Conservation (phyloP, 2,797 vertebrate species). For the Cyprinodon diabolis region DNA sequence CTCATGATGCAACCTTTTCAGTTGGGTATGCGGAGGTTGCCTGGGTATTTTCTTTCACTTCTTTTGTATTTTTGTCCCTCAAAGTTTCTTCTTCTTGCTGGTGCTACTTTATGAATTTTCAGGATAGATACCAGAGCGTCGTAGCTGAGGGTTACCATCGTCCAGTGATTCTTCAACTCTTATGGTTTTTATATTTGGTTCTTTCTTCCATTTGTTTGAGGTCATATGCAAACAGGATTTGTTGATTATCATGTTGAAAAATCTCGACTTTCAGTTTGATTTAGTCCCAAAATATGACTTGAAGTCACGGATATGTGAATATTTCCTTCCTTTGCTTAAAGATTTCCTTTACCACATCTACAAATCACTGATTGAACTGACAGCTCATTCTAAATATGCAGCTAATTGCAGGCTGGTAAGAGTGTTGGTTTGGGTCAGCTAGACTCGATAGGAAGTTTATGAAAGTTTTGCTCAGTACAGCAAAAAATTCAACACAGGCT, state of each 20-base stretch:
- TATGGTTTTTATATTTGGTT: slow-evolving; percentile 17
- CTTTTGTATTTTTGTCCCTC: slow-evolving; percentile 32
- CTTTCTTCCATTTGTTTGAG: slow-evolving; percentile 35
- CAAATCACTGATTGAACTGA: not conserved
- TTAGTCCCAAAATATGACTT: not conserved
- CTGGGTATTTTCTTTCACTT: slow-evolving; percentile 64
- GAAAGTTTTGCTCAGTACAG: not conserved
- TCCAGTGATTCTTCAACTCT: slow-evolving; percentile 7
- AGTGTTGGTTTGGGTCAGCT: not conserved
- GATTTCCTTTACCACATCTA: not conserved
- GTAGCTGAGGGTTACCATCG: slow-evolving; percentile 22
- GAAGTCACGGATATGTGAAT: not conserved
- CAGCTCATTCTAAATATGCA: not conserved
- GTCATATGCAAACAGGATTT: slow-evolving; percentile 40
- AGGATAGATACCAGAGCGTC: slow-evolving; percentile 38
- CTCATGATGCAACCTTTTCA: slow-evolving; percentile 78
- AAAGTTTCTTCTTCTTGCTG: slow-evolving; percentile 48
- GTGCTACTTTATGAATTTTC: slow-evolving; percentile 77
- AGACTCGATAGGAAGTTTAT: not conserved
- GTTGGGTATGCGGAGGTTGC: slow-evolving; percentile 77
- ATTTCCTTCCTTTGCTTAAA: not conserved
- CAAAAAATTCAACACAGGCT: not conserved
- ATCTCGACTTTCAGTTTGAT: not conserved
- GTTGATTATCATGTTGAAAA: slow-evolving; percentile 33
- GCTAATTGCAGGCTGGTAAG: not conserved